Percentiles rank a stretch among this genome's conserved stretches.
phyloP scores from a whole-genome alignment of 2,797 vertebrate genomes.

The Characodon lateralis region DNA sequence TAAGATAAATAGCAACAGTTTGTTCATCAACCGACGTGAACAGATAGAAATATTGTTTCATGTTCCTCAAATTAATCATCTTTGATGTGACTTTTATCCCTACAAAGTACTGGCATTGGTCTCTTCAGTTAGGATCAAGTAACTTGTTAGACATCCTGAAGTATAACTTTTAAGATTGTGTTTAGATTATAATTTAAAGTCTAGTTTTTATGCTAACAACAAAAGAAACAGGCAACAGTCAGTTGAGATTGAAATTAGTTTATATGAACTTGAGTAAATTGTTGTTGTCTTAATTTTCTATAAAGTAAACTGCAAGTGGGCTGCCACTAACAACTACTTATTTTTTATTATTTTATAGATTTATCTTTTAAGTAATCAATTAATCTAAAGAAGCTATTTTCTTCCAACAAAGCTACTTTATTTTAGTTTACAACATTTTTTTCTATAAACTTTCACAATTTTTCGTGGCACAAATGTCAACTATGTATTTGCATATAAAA shows the following conservation, averaged over 20 bases:
- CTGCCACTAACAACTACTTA: neutral
- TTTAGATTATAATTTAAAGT: neutral
- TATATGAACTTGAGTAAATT: neutral
- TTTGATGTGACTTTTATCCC: neutral
- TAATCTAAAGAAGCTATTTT: neutral
- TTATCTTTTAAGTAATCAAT: neutral
- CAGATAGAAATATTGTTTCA: neutral
- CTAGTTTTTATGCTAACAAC: neutral
- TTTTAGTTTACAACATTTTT: neutral
- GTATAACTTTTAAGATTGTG: neutral
- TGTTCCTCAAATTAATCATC: conserved; percentile 1
- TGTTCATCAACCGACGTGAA: conserved; percentile 20
- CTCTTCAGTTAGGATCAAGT: neutral
- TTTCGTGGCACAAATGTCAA: neutral
- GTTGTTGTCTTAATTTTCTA: neutral
- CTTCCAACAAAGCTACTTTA: neutral
- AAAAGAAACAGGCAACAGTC: neutral
- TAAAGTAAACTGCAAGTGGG: neutral
- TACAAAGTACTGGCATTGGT: neutral
- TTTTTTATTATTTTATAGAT: neutral
- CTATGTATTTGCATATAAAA: neutral
- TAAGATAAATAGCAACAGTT: conserved; percentile 41
- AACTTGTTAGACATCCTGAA: neutral
- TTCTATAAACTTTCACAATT: neutral
- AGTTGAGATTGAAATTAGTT: neutral